phyloP scores from a whole-genome alignment of 1,140 invertebrate genomes.

The Drosophila paulistorum region DNA sequence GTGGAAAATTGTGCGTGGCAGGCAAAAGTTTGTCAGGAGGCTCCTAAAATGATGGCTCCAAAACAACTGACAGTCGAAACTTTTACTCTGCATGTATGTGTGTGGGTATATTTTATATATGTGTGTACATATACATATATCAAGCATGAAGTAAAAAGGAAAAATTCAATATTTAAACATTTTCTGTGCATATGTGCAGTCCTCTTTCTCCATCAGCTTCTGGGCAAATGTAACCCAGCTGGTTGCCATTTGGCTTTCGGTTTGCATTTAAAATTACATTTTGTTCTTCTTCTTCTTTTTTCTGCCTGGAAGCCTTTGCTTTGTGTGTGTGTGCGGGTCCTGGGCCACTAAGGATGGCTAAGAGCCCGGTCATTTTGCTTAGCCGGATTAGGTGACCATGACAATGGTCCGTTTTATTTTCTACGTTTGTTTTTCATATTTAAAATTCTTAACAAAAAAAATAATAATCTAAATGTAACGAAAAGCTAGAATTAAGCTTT shows the following conservation, averaged over 20 bases:
- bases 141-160: constrained; percentile 45
- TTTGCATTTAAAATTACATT: constrained; percentile 71
- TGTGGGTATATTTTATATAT: not conserved
- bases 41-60: constrained; percentile 25
- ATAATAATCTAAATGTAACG: not conserved
- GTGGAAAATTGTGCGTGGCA: constrained; percentile 80
- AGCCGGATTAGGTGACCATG: constrained; percentile 78
- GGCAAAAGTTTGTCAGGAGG: constrained; percentile 65
- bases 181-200: constrained; percentile 75
- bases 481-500: not conserved
- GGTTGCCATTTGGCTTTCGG: constrained; percentile 62
- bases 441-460: constrained; percentile 15
- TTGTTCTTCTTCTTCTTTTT: constrained; percentile 34
- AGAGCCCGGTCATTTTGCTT: constrained; percentile 47
- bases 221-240: constrained; percentile 64
- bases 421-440: constrained; percentile 39
- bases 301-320: not conserved
- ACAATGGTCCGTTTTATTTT: constrained; percentile 49
- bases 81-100: constrained; percentile 15
- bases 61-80: constrained; percentile 56
- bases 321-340: constrained; percentile 24
- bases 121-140: no score
- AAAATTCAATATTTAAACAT: constrained; percentile 76
- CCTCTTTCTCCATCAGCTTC: not conserved
- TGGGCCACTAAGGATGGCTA: constrained; percentile 38